A percentile compares a stretch with the other conserved stretches of the same genome.
These are phyloP conservation scores for Anastrepha obliqua DNA, from an alignment of 1,140 invertebrate genomes.

Conservation along the genomic window DNA sequence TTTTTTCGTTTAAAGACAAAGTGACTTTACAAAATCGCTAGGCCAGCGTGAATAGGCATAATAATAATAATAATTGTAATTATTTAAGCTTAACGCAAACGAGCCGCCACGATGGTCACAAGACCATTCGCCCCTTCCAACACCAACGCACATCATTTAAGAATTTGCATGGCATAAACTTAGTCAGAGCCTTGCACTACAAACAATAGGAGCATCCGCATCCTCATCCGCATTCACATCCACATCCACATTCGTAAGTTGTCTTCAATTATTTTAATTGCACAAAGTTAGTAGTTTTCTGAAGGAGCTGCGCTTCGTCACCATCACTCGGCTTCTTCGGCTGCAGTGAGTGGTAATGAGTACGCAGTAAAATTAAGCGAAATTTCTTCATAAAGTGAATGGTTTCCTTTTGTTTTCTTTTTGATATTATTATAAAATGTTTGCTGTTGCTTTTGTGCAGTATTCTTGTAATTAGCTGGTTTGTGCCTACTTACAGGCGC, in stretches of 20 bases:
- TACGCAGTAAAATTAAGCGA: conserved; percentile 27
- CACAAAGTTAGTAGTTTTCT: conserved; percentile 42
- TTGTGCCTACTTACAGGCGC: conserved; percentile 47
- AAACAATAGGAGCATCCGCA: not conserved
- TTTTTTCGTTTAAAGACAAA: conserved; percentile 12
- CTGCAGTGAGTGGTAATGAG: conserved; percentile 8
- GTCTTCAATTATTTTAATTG: conserved; percentile 51
- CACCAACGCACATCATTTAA: not conserved
- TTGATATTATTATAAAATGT: not conserved
- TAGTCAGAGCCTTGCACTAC: not conserved
- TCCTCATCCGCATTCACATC: not conserved
- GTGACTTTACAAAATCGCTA: not conserved
- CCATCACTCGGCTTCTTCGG: not conserved
- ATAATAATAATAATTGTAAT: conserved; percentile 50
- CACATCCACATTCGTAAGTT: not conserved
- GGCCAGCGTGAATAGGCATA: conserved; percentile 26
- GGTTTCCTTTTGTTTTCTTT: not conserved
- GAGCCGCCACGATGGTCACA: not conserved
- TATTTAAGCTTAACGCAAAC: conserved; percentile 38
- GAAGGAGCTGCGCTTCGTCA: not conserved
- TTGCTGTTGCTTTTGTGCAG: not conserved
- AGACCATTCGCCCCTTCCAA: not conserved
- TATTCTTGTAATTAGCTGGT: conserved; percentile 41
- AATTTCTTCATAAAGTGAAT: conserved; percentile 34
- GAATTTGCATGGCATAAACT: not conserved